Conservation (phyloP, 2,888 invertebrate genomes). For the Acleris sparsana region DNA sequence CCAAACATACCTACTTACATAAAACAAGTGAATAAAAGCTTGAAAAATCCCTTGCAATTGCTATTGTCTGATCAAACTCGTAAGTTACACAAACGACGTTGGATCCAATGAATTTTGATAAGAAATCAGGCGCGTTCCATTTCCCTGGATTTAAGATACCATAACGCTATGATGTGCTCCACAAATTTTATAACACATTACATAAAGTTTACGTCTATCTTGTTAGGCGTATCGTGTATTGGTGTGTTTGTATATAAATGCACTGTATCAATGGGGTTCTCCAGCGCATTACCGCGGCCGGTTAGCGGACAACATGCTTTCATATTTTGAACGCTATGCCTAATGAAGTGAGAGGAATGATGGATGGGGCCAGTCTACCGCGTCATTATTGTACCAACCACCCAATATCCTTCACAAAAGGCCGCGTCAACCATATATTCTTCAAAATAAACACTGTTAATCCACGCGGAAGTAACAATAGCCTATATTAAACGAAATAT, state of each 20-base stretch:
- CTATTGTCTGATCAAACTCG: conserved; percentile 36
- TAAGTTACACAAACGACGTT: conserved; percentile 51
- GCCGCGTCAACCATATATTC: conserved; percentile 47
- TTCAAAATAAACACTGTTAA: conserved; percentile 45
- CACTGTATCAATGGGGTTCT: conserved; percentile 36
- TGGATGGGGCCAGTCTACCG: conserved; percentile 64
- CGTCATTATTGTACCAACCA: conserved; percentile 52
- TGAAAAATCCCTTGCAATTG: conserved; percentile 9
- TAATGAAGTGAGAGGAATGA: conserved; percentile 80
- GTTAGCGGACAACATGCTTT: conserved; percentile 62
- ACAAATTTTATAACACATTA: conserved; percentile 46
- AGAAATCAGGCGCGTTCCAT: conserved; percentile 42
- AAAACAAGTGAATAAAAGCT: background rate
- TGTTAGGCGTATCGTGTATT: conserved; percentile 5
- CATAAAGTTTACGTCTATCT: conserved; percentile 25
- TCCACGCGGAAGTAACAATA: conserved; percentile 41
- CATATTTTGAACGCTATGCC: conserved; percentile 63
- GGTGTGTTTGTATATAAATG: conserved; percentile 13
- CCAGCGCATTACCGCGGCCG: conserved; percentile 43
- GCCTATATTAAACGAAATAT: conserved; percentile 11
- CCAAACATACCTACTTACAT: no score
- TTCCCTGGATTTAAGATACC: conserved; percentile 43
- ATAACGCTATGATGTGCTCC: conserved; percentile 43
- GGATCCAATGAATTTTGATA: conserved; percentile 54
- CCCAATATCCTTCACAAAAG: conserved; percentile 54